Evolutionary conservation across 53 echinoderm and acorn worm species (phyloP).

Genomic region (Mesocentrotus franciscanus): DNA sequence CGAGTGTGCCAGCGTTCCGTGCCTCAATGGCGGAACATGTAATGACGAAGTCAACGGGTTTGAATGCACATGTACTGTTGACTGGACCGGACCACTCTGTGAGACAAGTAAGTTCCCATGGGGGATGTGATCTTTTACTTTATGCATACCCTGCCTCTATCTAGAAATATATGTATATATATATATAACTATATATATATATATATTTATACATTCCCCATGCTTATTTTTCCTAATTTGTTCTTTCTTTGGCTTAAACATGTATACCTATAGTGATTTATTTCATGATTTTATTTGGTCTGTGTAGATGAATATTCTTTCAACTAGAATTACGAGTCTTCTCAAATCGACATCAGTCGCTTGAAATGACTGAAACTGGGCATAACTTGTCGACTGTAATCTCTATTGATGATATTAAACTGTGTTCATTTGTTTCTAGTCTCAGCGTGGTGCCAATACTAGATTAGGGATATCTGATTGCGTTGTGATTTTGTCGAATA

Average conservation of each 20-base stretch:
- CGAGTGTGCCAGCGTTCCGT: constrained; percentile 75
- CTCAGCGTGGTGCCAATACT: neutral
- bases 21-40: constrained; percentile 75
- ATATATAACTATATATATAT: too few species aligned
- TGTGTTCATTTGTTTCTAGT: neutral
- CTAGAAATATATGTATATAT: neutral
- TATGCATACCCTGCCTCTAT: neutral
- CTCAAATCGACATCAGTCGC: too few species aligned
- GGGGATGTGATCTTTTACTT: neutral
- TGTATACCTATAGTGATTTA: too few species aligned
- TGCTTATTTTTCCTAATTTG: too few species aligned
- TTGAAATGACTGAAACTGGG: too few species aligned
- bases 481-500: too few species aligned
- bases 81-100: constrained; percentile 64
- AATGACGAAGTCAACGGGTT: constrained; percentile 65
- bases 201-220: too few species aligned
- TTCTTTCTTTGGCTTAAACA: too few species aligned
- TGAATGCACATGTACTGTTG: constrained; percentile 67
- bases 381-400: too few species aligned
- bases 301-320: too few species aligned
- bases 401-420: neutral
- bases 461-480: neutral
- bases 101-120: constrained; percentile 45
- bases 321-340: too few species aligned
- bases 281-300: too few species aligned